Percentiles rank a stretch among this genome's conserved stretches.
These are phyloP conservation scores for Troglohyphantes excavatus DNA, from an alignment of 2,888 invertebrate species.

Conservation along the genomic window DNA sequence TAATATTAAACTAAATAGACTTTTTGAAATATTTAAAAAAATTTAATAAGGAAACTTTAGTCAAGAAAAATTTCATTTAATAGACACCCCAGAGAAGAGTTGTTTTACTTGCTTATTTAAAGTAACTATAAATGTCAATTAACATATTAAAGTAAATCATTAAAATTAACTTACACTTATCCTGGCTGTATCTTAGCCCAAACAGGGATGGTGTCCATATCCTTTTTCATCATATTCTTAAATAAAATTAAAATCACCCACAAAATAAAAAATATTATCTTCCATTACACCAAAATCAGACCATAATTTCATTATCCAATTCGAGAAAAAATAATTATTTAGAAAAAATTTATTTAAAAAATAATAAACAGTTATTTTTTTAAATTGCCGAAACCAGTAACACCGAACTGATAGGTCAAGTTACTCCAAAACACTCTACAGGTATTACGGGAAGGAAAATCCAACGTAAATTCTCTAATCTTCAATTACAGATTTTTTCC, in stretches of 20 bases:
- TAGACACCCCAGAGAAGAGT: no score
- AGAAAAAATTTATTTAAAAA: background rate
- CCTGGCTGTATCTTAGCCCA: slow-evolving; percentile 70
- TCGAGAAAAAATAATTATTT: background rate
- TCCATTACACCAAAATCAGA: no score
- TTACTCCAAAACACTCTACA: slow-evolving; percentile 51
- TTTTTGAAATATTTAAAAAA: no score
- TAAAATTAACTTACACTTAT: slow-evolving; percentile 71
- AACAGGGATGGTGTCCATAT: slow-evolving; percentile 56
- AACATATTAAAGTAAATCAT: no score
- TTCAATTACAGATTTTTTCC: slow-evolving; percentile 62
- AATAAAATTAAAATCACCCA: background rate
- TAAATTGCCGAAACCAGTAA: no score
- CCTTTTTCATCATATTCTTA: slow-evolving; percentile 24
- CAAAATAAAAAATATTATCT: background rate
- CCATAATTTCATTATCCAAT: slow-evolving; percentile 5
- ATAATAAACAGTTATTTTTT: no score
- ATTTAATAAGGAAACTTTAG: no score
- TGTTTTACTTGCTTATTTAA: no score
- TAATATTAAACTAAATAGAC: no score
- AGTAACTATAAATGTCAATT: no score
- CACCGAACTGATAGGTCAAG: background rate
- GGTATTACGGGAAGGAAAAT: slow-evolving; percentile 42
- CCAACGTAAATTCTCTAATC: slow-evolving; percentile 33
- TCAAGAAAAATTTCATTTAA: no score